phyloP scores from a whole-genome alignment of 2,888 invertebrate species.

The Xestia rhomboidea region DNA sequence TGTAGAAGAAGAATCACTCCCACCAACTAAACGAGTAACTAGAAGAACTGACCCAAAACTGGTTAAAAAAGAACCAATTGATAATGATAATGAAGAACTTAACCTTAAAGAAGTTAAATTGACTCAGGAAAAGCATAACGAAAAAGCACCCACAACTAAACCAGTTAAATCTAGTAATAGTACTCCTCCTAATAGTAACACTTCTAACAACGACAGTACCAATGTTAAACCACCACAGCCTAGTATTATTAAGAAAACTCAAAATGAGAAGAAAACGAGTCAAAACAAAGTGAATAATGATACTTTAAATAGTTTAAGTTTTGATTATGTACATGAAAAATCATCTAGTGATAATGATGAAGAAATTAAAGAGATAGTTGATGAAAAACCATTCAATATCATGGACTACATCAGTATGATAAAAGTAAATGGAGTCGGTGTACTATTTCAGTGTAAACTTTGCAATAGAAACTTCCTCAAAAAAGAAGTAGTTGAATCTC shows the following conservation, averaged over 20 bases:
- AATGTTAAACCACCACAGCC: conserved; percentile 22
- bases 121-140: conserved; percentile 65
- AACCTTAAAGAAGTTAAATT: conserved; percentile 70
- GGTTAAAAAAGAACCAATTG: conserved; percentile 46
- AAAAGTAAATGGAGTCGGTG: conserved; percentile 87
- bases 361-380: conserved; percentile 60
- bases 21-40: conserved; percentile 59
- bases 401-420: conserved; percentile 87
- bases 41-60: conserved; percentile 52
- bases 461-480: conserved; percentile 87
- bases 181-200: conserved; percentile 18
- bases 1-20: conserved; percentile 59
- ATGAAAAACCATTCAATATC: conserved; percentile 79
- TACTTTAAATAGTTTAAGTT: conserved; percentile 54
- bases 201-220: conserved; percentile 18
- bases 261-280: conserved; percentile 27
- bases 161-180: conserved; percentile 23
- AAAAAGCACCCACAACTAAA: conserved; percentile 49
- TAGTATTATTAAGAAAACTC: conserved; percentile 17
- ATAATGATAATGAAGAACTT: conserved; percentile 55
- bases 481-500: conserved; percentile 83
- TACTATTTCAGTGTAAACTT: conserved; percentile 86
- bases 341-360: conserved; percentile 50
- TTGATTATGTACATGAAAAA: conserved; percentile 56
- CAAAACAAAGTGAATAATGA: conserved; percentile 33